Evolutionary conservation across 2,113 vertebrate species (phyloP).

Genomic region (Sylvilagus bachmani): DNA sequence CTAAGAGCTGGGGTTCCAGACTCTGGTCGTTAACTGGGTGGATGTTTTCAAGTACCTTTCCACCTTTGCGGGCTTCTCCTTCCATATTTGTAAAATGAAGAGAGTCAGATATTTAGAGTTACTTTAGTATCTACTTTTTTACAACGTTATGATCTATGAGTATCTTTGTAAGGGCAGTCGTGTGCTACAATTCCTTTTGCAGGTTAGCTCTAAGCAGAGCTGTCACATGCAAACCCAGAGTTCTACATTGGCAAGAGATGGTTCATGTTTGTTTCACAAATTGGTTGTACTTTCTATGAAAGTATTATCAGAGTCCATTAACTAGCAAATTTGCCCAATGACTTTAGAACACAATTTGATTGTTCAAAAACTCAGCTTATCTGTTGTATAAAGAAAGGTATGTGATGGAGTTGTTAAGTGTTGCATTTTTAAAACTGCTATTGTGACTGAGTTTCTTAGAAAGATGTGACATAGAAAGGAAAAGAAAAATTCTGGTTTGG

Average conservation of each 20-base stretch:
- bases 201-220: not conserved
- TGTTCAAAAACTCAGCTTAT: not conserved
- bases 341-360: not conserved
- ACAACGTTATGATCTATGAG: not conserved
- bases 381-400: not conserved
- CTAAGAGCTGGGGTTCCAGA: not conserved
- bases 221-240: not conserved
- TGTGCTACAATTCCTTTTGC: not conserved
- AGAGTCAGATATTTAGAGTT: not conserved
- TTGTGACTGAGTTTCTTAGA: not conserved
- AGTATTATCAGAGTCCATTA: not conserved
- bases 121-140: not conserved
- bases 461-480: not conserved
- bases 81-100: not conserved
- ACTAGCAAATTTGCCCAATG: not conserved
- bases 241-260: not conserved
- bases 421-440: not conserved
- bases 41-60: not conserved
- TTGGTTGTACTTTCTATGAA: not conserved
- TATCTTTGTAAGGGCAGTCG: not conserved
- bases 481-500: constrained; percentile 10
- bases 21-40: not conserved
- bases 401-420: not conserved
- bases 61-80: not conserved
- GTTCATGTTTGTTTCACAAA: constrained; percentile 21